Conservation (phyloP, 1,140 invertebrate species). For the Eueides isabella region DNA sequence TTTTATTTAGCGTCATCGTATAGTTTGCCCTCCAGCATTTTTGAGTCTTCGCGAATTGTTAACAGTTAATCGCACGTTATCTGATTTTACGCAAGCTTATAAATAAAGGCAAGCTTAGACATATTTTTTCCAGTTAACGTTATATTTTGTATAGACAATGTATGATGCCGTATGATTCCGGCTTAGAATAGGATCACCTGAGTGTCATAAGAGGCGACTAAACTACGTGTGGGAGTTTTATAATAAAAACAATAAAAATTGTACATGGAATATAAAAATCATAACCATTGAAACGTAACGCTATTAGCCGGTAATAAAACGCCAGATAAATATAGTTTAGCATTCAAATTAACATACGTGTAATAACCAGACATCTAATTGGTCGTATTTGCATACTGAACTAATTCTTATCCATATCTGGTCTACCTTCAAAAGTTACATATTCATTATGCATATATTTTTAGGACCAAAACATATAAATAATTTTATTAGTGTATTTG, state of each 20-base stretch:
- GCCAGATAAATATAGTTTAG: conserved; percentile 10
- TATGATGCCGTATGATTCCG: too few relatives aligned
- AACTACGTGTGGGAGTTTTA: not conserved
- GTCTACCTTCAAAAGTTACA: not conserved
- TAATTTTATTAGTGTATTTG: too few relatives aligned
- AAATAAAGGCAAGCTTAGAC: not conserved
- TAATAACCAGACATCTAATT: conserved; percentile 9
- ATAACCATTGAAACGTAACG: not conserved
- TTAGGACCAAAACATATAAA: not conserved
- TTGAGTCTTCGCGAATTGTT: not conserved
- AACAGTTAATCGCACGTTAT: not conserved
- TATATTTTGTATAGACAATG: too few relatives aligned
- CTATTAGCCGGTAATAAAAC: conserved; percentile 11
- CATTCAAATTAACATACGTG: conserved; percentile 8
- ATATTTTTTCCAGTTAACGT: not conserved
- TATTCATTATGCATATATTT: not conserved
- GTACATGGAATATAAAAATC: not conserved
- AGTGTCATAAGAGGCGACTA: too few relatives aligned
- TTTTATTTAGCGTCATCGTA: not conserved
- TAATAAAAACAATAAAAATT: not conserved
- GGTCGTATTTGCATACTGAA: conserved; percentile 15
- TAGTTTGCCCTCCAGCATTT: not conserved
- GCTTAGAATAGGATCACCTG: too few relatives aligned
- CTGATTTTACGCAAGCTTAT: not conserved
- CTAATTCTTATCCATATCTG: not conserved